Evolutionary conservation across 2,888 invertebrate species (phyloP).

Genomic region (Sycophila texana): DNA sequence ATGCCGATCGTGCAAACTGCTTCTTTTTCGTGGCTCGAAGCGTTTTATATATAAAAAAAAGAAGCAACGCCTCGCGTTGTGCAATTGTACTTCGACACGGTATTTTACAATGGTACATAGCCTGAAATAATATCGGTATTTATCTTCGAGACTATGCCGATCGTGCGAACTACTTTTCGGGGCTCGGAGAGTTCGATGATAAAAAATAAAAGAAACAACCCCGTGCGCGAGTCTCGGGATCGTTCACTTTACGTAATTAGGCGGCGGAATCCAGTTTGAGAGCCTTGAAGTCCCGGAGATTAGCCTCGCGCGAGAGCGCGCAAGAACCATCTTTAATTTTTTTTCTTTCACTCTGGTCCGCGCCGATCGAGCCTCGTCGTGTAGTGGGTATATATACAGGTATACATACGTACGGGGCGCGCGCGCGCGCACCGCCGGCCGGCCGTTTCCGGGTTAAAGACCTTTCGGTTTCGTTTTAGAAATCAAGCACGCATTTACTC

Average conservation of each 20-base stretch:
- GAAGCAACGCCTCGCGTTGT: too few relatives aligned
- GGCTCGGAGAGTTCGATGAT: too few relatives aligned
- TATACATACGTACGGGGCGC: background rate
- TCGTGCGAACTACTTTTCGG: too few relatives aligned
- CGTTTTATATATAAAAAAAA: too few relatives aligned
- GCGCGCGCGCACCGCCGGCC: background rate
- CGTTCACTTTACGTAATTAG: background rate
- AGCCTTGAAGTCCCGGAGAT: conserved; percentile 2
- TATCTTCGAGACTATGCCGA: too few relatives aligned
- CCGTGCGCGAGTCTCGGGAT: too few relatives aligned
- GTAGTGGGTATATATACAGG: background rate
- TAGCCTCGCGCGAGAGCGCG: background rate
- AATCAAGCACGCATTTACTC: background rate
- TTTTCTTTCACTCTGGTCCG: background rate
- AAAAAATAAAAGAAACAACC: too few relatives aligned
- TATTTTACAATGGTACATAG: too few relatives aligned
- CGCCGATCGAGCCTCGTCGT: background rate
- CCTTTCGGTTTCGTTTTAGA: conserved; percentile 32
- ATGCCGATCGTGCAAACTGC: too few relatives aligned
- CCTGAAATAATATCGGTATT: too few relatives aligned
- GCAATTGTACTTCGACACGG: too few relatives aligned
- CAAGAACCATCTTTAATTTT: conserved; percentile 3
- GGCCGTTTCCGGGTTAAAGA: conserved; percentile 40
- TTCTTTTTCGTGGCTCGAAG: too few relatives aligned
- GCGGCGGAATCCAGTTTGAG: background rate